Evolutionary conservation across 2,888 invertebrate genomes (phyloP).

Genomic region (Drosophila pseudotakahashii): DNA sequence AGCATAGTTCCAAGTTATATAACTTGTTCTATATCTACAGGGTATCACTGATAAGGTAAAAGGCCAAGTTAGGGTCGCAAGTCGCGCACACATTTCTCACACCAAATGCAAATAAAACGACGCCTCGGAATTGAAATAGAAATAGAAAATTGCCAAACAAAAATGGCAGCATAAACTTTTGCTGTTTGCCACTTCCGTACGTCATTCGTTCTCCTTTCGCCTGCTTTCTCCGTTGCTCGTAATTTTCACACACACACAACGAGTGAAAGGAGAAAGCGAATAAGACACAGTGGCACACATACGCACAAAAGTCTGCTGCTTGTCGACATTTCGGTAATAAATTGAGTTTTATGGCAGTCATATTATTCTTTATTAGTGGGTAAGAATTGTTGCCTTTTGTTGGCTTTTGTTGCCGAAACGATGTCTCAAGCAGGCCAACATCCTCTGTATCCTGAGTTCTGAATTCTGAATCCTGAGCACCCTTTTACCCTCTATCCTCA

Average conservation of each 20-base stretch:
- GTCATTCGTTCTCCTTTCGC: slow-evolving; percentile 30
- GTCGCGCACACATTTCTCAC: slow-evolving; percentile 33
- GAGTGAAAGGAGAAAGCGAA: slow-evolving; percentile 20
- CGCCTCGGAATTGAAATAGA: slow-evolving; percentile 62
- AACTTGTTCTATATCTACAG: background rate
- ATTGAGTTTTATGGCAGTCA: slow-evolving; percentile 79
- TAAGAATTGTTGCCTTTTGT: slow-evolving; percentile 80
- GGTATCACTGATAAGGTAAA: slow-evolving; percentile 13
- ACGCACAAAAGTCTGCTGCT: slow-evolving; percentile 55
- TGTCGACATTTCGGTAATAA: slow-evolving; percentile 79
- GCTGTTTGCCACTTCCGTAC: slow-evolving; percentile 54
- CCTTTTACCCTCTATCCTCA: background rate
- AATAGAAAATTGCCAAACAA: slow-evolving; percentile 68
- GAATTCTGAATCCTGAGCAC: no score
- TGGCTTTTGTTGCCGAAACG: slow-evolving; percentile 72
- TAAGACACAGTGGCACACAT: slow-evolving; percentile 25
- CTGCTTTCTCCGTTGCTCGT: slow-evolving; percentile 50
- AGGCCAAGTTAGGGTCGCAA: slow-evolving; percentile 3
- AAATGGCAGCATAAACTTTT: slow-evolving; percentile 72
- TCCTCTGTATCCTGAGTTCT: background rate
- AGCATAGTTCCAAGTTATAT: no score
- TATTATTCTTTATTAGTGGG: slow-evolving; percentile 79
- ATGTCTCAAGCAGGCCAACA: slow-evolving; percentile 54
- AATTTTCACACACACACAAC: slow-evolving; percentile 55
- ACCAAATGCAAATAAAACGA: slow-evolving; percentile 65